Evolutionary conservation across 37 sponge, comb jelly and placozoan genomes (phyloP), one percentile per base, ranked within the genome.

Genomic region (Diacarnus erythraeanus): DNA sequence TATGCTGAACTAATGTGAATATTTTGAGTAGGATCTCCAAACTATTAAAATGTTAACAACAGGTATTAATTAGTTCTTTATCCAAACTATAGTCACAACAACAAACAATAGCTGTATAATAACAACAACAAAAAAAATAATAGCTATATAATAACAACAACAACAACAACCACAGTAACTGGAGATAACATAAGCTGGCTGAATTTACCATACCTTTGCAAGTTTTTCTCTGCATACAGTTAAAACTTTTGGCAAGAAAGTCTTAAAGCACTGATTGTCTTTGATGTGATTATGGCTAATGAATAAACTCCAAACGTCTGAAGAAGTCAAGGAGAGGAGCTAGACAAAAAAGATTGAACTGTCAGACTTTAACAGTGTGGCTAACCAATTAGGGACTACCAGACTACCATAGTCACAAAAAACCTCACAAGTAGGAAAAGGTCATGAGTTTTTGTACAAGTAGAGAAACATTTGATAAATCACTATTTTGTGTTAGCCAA

Each of bases 1-100:
- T 72, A 85, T 22, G 39, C 35, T 27, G 57, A 77, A 37, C 59
- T 57, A 38, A 58, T 23, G 38, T 84, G 84, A 27, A 34, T 15
- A 20, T n/a, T 0, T 18, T 30, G 41, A 26, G 71, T 70, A 18
- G 84, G 84, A 69, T 84, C 84, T 44, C 84, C 84, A 74, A 83
- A n/a, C 83, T 83, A 29, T 17, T 68, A 35, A 26, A 60, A 60
- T n/a, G 27, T 4, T 21, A 25, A 60, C 4, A 26, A 26, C 4
- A 60, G 22, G 22, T n/a, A 60, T n/a, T n/a, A 25, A 60, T 60
- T 5, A 60, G 4, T 60, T 60, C 22, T 21, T n/a, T 21, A 60
- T n/a, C 9, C 22, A 60, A 20, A 60, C 9, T 6, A 60, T 26
- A 60, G 22, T n/a, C 9, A 26, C 23, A 60, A 60, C 4, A 60